Conservation (phyloP, 2,888 invertebrate genomes). For the Caenorhabditis sp. region DNA sequence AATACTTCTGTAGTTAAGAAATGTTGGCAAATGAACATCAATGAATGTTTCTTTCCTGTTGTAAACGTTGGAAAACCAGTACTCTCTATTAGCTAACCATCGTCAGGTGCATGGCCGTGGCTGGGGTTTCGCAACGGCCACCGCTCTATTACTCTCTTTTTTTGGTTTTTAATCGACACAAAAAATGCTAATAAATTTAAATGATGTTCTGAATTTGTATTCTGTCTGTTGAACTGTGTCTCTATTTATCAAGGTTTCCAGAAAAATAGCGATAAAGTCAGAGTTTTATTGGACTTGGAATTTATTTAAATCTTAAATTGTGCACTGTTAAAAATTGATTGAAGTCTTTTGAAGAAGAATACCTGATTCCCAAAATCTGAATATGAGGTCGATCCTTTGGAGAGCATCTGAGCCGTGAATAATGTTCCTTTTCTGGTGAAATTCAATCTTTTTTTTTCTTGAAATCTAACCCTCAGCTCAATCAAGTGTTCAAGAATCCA, state of each 20-base stretch:
- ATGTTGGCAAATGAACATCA: background rate
- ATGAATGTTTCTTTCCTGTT: background rate
- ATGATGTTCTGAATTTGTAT: background rate
- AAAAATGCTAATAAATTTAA: background rate
- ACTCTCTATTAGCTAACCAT: background rate
- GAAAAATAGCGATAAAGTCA: too few relatives aligned
- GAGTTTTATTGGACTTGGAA: too few relatives aligned
- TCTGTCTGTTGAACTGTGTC: background rate
- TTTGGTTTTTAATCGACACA: conserved; percentile 26
- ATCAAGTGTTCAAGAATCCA: too few relatives aligned
- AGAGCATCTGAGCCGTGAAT: too few relatives aligned
- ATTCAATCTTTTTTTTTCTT: too few relatives aligned
- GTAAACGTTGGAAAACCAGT: conserved; percentile 9
- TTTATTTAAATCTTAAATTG: too few relatives aligned
- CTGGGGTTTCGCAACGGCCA: background rate
- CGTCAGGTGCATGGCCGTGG: conserved; percentile 36
- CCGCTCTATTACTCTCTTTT: background rate
- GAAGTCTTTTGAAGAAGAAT: too few relatives aligned
- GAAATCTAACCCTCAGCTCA: too few relatives aligned
- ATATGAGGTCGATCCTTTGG: too few relatives aligned
- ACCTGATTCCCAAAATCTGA: too few relatives aligned
- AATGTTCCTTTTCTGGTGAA: too few relatives aligned
- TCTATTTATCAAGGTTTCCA: background rate
- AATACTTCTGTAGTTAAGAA: background rate
- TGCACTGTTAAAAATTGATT: too few relatives aligned